Base-by-base conservation (phyloP, 2,797 vertebrate species). In the Gymnothorax javanicus region DNA sequence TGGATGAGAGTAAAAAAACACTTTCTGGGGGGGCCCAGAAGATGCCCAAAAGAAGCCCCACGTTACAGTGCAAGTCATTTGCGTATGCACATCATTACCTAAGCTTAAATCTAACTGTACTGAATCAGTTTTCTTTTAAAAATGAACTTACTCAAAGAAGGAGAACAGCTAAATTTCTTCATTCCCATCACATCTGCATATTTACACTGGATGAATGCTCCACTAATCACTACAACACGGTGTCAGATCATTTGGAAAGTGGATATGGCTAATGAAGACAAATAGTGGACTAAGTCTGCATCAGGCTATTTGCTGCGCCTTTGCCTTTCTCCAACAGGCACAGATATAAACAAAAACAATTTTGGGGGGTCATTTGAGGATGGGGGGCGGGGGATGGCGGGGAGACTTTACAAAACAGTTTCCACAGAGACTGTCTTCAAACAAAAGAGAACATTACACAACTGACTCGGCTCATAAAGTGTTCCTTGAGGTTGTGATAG, bases 341-440 rank as follows among this genome's bases (percentile, higher is more conserved):
- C 75, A 79, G 8, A 79, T 79, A 79, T 77, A 52, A 50, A 33
- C 50, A 77, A 75, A 77, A 77, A 50, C 33, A 50, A 50, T 77
- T 77, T 79, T 73, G 9, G 25, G 71, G 43, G 75, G 75, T 79
- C 75, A 33, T 79, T 13, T 79, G 75, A 79, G 75, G 75, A 79
- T 52, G 52, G 13, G 8, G 75, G 23, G 17, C 6, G 20, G 23
- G 23, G 23, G 17, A 15, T 43, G 33, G 33, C 33, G 33, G 33
- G 33, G 15, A 23, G 25, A 67, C 64, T 17, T 20, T 79, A 50
- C 75, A 79, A 52, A 79, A 71, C 23, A 8, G 75, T 52, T 79
- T 79, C 75, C 75, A 79, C 7, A 50, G 75, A 79, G 43, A 7
- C 75, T 79, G 71, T 15, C 75, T 79, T 79, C 13, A 79, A 79